A percentile compares a stretch with the other conserved stretches of the same genome.
phyloP scores from a whole-genome alignment of 2,888 invertebrate genomes.

The Nezara viridula region DNA sequence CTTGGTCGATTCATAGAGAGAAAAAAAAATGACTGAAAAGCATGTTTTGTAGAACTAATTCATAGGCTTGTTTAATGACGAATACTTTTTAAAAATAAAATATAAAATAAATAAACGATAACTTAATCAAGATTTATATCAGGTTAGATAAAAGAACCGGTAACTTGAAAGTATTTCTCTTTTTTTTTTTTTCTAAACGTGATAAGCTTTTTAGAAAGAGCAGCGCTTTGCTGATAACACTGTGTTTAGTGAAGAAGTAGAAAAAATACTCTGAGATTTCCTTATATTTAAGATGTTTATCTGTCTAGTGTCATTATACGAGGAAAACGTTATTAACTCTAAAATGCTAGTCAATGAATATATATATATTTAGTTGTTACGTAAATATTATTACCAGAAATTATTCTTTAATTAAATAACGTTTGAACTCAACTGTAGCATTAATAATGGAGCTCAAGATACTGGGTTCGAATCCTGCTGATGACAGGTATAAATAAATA shows the following conservation, averaged over 20 bases:
- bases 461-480: too few relatives aligned
- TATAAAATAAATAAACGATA: background rate
- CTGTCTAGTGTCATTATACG: background rate
- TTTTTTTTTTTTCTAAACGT: background rate
- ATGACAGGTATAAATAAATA: too few relatives aligned
- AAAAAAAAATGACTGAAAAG: background rate
- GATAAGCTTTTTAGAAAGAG: conserved; percentile 39
- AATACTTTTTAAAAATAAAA: background rate
- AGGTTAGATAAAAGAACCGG: conserved; percentile 9
- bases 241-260: background rate
- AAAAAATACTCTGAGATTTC: background rate
- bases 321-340: too few relatives aligned
- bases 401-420: too few relatives aligned
- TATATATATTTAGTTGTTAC: too few relatives aligned
- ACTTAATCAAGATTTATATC: conserved; percentile 19
- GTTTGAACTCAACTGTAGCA: too few relatives aligned
- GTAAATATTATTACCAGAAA: too few relatives aligned
- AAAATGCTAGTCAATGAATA: too few relatives aligned
- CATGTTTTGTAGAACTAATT: background rate
- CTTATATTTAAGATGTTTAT: background rate
- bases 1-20: background rate
- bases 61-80: background rate
- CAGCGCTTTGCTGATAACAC: conserved; percentile 24
- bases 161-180: conserved; percentile 31
- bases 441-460: too few relatives aligned